Evolutionary conservation across 2,888 invertebrate species (phyloP), one percentile per base, ranked within the genome.

Genomic region (Venustoraphidia nigricollis): DNA sequence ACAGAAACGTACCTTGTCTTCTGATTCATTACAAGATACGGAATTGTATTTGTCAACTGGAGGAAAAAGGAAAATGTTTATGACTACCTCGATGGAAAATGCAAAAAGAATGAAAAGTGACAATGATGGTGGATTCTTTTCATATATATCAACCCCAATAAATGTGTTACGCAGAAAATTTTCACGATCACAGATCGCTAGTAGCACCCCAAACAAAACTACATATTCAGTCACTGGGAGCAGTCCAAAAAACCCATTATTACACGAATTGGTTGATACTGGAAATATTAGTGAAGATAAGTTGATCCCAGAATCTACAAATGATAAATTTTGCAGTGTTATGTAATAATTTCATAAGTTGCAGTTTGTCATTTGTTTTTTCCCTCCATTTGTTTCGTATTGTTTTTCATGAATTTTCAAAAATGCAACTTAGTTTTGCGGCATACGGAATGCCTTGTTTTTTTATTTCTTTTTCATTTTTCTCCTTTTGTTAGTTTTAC

Each of bases 121-220:
- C 17, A 13, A 44, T 5, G 44, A 36, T n/a, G 11, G 10, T 11
- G 39, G 38, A 8, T n/a, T 45, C 9, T 45, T 45, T 17, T 45
- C 45, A 9, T 45, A 45, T 35, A 40, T 45, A 13, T 39, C 39
- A 34, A 45, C 39, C 17, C 45, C 45, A 10, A 17, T 45, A n/a
- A 36, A 45, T 27, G 40, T 27, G n/a, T 39, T 45, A 10, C 38
- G 40, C 4, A 38, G 10, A 14, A 17, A 13, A 34, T 34, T 39
- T 8, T 13, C 40, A 9, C 10, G 27, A 13, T 45, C 45, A 11
- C 10, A 17, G 11, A 10, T 34, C 36, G 14, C 13, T 40, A 17
- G 10, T 10, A 39, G 39, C 14, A 39, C 39, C 11, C 9, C 39
- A 8, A 39, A 39, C 11, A 39, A 11, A 39, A 13, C 39, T 8